Base-by-base conservation (phyloP, 1,140 invertebrate genomes). In the Schlechtendalia chinensis region DNA sequence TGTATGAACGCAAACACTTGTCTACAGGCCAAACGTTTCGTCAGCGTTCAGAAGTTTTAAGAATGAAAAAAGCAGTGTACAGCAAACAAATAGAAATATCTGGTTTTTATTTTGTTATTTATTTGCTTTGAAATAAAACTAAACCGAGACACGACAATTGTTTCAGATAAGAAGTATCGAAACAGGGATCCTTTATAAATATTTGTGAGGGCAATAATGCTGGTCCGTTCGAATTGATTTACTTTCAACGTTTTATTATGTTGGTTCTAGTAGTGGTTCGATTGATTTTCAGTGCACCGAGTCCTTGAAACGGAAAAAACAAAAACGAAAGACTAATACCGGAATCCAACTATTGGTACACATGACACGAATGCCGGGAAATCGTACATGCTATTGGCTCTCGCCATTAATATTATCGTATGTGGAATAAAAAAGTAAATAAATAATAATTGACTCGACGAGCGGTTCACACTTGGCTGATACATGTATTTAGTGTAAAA, bases 41-140 rank as follows among this genome's bases (percentile, higher is more conserved):
- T 6, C 0, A 2, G 17, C 16, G 1, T 17, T 29, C 24, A 6
- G 6, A 29, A 65, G 19, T 65, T 11, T n/a, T 65, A n/a, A 39
- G 29, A 39, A 65, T 32, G 29, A 10, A 3, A 61, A 17, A 61
- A 61, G 6, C 17, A 61, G 29, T 61, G 27, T 29, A 3, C 27
- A 61, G 19, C 27, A 29, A 61, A 29, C 17, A 29, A 61, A 61
- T 27, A 61, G 5, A 16, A 17, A 19, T 59, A 59, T 59, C 14
- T 24, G 16, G 1, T 27, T 27, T 14, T 29, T 29, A 29, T 65
- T 50, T 69, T 27, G n/a, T n/a, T n/a, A n/a, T n/a, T n/a, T n/a
- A n/a, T n/a, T n/a, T n/a, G n/a, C n/a, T n/a, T 71, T 29, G 27
- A 53, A 53, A 71, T 71, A 53, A 19, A 71, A 71, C 69, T 27